Evolutionary conservation across 2,888 invertebrate genomes (phyloP).

Genomic region (Zootermopsis nevadensis): DNA sequence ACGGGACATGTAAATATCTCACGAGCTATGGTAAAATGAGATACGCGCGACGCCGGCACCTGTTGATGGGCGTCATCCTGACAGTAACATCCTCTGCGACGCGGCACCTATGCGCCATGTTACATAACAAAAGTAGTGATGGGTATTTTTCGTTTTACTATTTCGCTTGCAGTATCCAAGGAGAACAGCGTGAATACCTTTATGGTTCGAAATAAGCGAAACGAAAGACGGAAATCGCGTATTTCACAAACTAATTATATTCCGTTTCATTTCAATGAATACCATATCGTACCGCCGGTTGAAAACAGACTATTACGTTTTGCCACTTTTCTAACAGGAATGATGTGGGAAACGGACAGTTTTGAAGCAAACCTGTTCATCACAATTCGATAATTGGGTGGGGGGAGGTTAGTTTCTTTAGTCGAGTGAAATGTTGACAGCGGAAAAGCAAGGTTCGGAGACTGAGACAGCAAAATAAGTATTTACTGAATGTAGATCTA

Average conservation of each 20-base stretch:
- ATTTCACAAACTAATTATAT: neutral
- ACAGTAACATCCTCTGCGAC: neutral
- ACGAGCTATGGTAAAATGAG: neutral
- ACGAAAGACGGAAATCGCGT: neutral
- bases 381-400: no score
- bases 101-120: slow-evolving; percentile 4
- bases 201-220: no score
- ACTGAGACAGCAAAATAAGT: no score
- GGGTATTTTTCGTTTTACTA: neutral
- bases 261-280: neutral
- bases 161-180: neutral
- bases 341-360: no score
- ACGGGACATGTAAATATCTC: no score
- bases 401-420: no score
- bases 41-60: slow-evolving; percentile 13
- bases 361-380: no score
- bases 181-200: neutral
- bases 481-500: no score
- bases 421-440: no score
- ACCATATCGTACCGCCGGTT: slow-evolving; percentile 17
- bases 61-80: slow-evolving; percentile 12
- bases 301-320: neutral
- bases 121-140: neutral
- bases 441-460: no score
- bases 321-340: neutral